These are phyloP conservation scores for Astropecten irregularis DNA, from an alignment of 53 echinoderm and acorn worm genomes.

Conservation along the genomic window DNA sequence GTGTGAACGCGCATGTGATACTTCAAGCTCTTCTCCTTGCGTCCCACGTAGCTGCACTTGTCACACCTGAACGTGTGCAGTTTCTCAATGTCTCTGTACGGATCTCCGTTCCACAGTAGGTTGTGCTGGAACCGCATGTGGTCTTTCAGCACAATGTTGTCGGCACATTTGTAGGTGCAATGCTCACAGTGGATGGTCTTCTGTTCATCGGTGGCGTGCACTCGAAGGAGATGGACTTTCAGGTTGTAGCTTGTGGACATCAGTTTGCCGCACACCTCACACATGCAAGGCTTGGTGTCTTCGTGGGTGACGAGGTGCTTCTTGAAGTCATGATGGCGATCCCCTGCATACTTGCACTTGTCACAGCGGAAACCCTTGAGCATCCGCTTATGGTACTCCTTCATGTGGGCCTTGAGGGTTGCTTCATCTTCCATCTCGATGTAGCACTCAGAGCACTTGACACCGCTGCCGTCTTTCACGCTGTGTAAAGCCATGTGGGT, in stretches of 20 bases:
- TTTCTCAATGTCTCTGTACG: constrained; percentile 53
- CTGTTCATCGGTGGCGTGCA: constrained; percentile 85
- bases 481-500: constrained; percentile 60
- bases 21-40: constrained; percentile 85
- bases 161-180: constrained; percentile 84
- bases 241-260: constrained; percentile 91
- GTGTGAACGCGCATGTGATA: constrained; percentile 93
- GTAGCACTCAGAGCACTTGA: constrained; percentile 76
- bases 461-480: constrained; percentile 39
- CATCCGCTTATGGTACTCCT: constrained; percentile 66
- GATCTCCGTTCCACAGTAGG: constrained; percentile 63
- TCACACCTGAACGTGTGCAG: constrained; percentile 69
- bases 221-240: constrained; percentile 78
- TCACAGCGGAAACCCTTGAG: constrained; percentile 85
- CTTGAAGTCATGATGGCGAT: constrained; percentile 79
- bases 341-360: constrained; percentile 81
- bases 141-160: constrained; percentile 92
- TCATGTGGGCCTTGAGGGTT: constrained; percentile 63
- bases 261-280: constrained; percentile 83
- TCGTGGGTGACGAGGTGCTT: constrained; percentile 82
- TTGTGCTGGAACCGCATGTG: constrained; percentile 91
- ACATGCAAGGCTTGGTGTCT: constrained; percentile 76
- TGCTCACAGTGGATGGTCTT: constrained; percentile 74
- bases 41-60: constrained; percentile 76
- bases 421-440: constrained; percentile 36